Percentiles rank a stretch among this genome's conserved stretches.
These are phyloP conservation scores for Scatophagus argus DNA, from an alignment of 2,113 vertebrate species.

Conservation along the genomic window DNA sequence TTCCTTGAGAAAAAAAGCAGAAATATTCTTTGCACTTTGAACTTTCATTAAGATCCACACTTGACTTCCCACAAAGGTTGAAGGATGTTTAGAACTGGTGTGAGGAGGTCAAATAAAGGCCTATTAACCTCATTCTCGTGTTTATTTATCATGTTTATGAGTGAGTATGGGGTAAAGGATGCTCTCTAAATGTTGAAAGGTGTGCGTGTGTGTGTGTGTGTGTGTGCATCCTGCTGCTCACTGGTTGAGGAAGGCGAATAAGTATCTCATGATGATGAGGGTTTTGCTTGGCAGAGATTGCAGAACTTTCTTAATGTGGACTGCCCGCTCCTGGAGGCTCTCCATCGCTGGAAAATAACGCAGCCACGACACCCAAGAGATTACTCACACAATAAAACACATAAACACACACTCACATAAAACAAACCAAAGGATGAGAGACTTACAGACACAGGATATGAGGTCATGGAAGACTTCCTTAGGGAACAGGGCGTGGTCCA, in stretches of 20 bases:
- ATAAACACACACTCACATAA: slow-evolving; percentile 83
- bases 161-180: neutral
- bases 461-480: slow-evolving; percentile 99
- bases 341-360: slow-evolving; percentile 90
- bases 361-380: slow-evolving; percentile 72
- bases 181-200: neutral
- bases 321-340: slow-evolving; percentile 92
- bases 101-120: slow-evolving; percentile 10
- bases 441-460: slow-evolving; percentile 97
- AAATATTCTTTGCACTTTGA: slow-evolving; percentile 21
- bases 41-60: slow-evolving; percentile 3
- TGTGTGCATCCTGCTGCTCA: slow-evolving; percentile 83
- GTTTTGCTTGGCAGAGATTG: slow-evolving; percentile 90
- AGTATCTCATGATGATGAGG: slow-evolving; percentile 98
- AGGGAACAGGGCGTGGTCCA: slow-evolving; percentile 96
- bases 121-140: neutral
- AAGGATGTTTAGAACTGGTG: slow-evolving; percentile 50
- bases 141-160: slow-evolving; percentile 18
- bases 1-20: neutral
- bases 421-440: slow-evolving; percentile 18
- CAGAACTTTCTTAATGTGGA: slow-evolving; percentile 92
- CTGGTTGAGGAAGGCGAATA: slow-evolving; percentile 97
- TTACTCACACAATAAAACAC: slow-evolving; percentile 41
- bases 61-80: slow-evolving; percentile 29
- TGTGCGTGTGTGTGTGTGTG: neutral